Evolutionary conservation across 2,888 invertebrate species (phyloP), one percentile per base, ranked within the genome.

Genomic region (Tetragonisca angustula): DNA sequence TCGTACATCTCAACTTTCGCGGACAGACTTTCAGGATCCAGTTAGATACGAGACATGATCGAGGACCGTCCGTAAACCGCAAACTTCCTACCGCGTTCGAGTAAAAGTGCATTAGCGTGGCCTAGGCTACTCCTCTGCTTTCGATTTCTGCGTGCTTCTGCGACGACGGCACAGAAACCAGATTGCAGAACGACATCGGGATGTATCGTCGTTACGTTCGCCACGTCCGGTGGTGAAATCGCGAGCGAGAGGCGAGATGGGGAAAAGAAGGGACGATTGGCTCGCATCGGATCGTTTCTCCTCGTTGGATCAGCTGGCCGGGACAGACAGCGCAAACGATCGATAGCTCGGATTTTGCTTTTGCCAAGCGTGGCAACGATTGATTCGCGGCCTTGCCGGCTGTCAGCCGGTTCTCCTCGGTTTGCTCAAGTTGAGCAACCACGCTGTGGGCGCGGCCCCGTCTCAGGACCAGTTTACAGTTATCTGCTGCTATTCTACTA

Each of bases 401-500:
- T 43, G 43, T 43, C 43, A 43, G 43, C 89, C 85, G 85, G 88
- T 90, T 90, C 85, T 86, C 87, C 87, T 88, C 89, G 88, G 69
- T 67, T 85, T 84, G 76, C 79, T 74, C 76, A 85, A 88, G 89
- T 89, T 89, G 86, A 89, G 89, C 84, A 89, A 89, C 81, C 11
- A 43, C 9, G 43, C 36, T 72, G 64, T 88, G 87, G 88, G 88
- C 85, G 88, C 88, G 88, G 88, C 81, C 73, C 43, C 6, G 79
- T 71, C 78, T 87, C 87, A 87, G 87, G 88, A 86, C 88, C 85
- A 87, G 88, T 88, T 88, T 88, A 88, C 88, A 83, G 88, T 88
- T 88, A 88, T 73, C 24, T 49, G 9, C 43, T 9, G 43, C 9
- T 43, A n/a, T n/a, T n/a, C n/a, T n/a, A n/a, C 21, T 56, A 4